Base-by-base conservation (phyloP, 2,113 vertebrate genomes). In the Seriola rivoliana region DNA sequence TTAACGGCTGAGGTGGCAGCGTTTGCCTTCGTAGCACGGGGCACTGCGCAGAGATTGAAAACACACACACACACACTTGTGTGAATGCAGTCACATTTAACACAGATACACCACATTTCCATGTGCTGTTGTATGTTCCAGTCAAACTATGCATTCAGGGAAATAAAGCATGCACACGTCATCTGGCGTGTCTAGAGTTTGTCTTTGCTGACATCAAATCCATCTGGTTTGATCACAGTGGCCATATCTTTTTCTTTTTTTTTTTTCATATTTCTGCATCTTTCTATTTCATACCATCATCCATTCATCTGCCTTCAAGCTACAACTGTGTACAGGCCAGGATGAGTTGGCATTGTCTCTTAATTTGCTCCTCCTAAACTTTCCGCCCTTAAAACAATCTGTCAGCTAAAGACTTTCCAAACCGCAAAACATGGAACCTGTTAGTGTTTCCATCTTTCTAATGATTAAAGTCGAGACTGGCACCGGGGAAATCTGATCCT, bases 1-100 rank as follows among this genome's bases (percentile, higher is more conserved):
- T 93, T 93, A 93, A 91, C 86, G 84, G 88, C 89, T 91, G 91
- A 90, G 84, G 92, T 90, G 90, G 92, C 90, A 87, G 90, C 84
- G 46, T 93, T 92, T 91, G 91, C 89, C 90, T 90, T 89, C 57
- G 59, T 81, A 77, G 81, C 87, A 91, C 71, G 78, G 84, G 80
- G 88, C 36, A 50, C 88, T 91, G 90, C 77, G 75, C 85, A 88
- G 58, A 86, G 87, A 93, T 88, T 86, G 88, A 80, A 89, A 90
- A 91, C 85, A 85, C 82, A 85, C 70, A 17, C 42, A 14, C 34
- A 40, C 44, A 8, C 69, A 60, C 14, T 8, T 40, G 76, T 69
- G 68, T 75, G 25, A 60, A 36, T 54, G 69, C 75, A 71, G 58
- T 63, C 62, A 75, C 34, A 77, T 50, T 78, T 57, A 67, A 77